phyloP scores from a whole-genome alignment of 2,797 vertebrate genomes.

The Molothrus aeneus region DNA sequence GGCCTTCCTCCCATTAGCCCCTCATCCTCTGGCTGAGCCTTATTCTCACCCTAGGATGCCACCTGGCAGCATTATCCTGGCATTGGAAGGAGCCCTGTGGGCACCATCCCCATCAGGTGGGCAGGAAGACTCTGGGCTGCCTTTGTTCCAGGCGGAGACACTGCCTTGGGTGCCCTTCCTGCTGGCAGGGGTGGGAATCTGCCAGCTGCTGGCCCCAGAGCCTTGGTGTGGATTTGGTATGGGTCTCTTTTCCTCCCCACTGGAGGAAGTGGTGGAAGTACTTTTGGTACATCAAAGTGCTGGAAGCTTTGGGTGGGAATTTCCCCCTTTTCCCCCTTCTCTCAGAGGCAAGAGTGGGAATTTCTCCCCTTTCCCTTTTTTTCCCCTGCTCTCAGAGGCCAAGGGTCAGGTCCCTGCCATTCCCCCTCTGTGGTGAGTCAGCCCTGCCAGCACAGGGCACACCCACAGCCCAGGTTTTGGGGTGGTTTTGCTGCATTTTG shows the following conservation, averaged over 20 bases:
- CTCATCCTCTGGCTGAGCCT: not conserved
- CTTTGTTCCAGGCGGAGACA: not conserved
- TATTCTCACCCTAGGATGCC: not conserved
- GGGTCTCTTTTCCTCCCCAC: not conserved
- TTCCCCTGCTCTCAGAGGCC: not conserved
- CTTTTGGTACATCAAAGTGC: not conserved
- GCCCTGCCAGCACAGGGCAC: not conserved
- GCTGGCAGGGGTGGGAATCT: accelerated
- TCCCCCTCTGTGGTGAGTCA: not conserved
- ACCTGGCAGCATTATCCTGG: accelerated
- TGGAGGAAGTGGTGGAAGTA: no score
- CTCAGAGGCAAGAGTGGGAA: not conserved
- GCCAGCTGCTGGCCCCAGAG: not conserved
- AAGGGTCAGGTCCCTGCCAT: accelerated
- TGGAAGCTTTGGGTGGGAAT: not conserved
- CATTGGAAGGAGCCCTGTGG: not conserved
- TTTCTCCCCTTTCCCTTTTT: not conserved
- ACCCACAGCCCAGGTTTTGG: not conserved
- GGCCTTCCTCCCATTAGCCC: not conserved
- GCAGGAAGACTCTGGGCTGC: not conserved
- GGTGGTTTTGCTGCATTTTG: not conserved
- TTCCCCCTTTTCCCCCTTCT: not conserved
- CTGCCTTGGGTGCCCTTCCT: accelerated
- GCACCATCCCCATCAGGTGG: accelerated
- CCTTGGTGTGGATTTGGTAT: accelerated